Percentiles rank a stretch among this genome's conserved stretches.
These are phyloP conservation scores for Pelobates cultripes DNA, from an alignment of 2,797 vertebrate genomes.

Conservation along the genomic window DNA sequence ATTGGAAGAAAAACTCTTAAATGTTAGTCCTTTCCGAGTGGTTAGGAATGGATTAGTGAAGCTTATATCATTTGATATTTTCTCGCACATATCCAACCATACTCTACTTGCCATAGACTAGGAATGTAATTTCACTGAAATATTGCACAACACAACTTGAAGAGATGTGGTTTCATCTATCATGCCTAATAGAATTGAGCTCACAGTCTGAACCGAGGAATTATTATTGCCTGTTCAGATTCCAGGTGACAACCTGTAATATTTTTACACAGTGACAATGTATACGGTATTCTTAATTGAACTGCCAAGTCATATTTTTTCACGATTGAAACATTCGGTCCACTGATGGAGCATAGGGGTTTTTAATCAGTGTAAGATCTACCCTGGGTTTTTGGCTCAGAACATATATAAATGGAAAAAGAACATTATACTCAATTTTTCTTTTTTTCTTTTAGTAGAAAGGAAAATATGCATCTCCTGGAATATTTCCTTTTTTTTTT, in stretches of 20 bases:
- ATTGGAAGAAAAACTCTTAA: too few species aligned
- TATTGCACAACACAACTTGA: not conserved
- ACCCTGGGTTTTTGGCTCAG: not conserved
- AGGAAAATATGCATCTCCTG: not conserved
- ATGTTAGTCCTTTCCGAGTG: too few species aligned
- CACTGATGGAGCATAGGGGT: not conserved
- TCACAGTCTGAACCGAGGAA: not conserved
- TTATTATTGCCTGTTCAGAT: not conserved
- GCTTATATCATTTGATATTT: not conserved
- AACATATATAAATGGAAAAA: not conserved
- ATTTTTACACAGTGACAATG: not conserved
- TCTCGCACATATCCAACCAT: not conserved
- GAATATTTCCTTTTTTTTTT: not conserved
- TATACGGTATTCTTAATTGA: conserved; percentile 3
- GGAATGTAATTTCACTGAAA: not conserved
- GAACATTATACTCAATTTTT: not conserved
- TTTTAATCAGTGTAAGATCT: not conserved
- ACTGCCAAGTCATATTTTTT: conserved; percentile 6
- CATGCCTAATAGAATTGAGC: not conserved
- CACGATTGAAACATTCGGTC: not conserved
- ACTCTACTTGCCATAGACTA: not conserved
- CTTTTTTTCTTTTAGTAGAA: not conserved
- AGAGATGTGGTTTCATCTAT: not conserved
- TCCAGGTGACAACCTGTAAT: not conserved
- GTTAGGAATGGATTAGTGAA: too few species aligned